Evolutionary conservation across 2,113 vertebrate genomes (phyloP).

Genomic region (Lethenteron camtschaticum): DNA sequence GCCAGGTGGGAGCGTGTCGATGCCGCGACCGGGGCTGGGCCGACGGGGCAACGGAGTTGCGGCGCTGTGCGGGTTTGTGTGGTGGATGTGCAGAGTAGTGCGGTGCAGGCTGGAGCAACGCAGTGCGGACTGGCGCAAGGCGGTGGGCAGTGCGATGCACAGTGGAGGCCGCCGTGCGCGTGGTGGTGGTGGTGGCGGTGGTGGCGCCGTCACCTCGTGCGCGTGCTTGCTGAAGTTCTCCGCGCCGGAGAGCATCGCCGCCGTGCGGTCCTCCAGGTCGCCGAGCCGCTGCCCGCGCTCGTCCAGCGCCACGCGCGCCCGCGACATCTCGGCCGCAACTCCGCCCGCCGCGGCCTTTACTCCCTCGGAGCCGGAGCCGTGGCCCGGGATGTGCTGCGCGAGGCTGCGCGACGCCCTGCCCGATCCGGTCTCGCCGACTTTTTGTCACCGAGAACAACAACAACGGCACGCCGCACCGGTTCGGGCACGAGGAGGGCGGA

Average conservation of each 20-base stretch:
- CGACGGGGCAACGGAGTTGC: too few relatives aligned
- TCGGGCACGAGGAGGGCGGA: too few relatives aligned
- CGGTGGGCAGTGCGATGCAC: too few relatives aligned
- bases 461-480: background rate
- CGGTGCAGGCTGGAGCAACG: too few relatives aligned
- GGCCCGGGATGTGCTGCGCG: conserved; percentile 82
- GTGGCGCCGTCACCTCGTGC: conserved; percentile 40
- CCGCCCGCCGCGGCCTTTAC: conserved; percentile 60
- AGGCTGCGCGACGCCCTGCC: conserved; percentile 75
- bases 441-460: conserved; percentile 7
- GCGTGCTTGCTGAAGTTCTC: conserved; percentile 85
- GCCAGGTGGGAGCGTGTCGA: too few relatives aligned
- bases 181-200: too few relatives aligned
- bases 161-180: too few relatives aligned
- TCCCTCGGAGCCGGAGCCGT: conserved; percentile 41
- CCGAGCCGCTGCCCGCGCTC: conserved; percentile 79
- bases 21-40: too few relatives aligned
- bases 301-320: conserved; percentile 68
- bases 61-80: too few relatives aligned
- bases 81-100: too few relatives aligned
- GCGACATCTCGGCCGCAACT: conserved; percentile 58
- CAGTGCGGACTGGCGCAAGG: too few relatives aligned
- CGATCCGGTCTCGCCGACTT: conserved; percentile 74
- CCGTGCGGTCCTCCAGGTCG: conserved; percentile 76
- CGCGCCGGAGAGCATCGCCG: conserved; percentile 80